These are phyloP conservation scores for Aphidius ervi DNA, from an alignment of 1,140 invertebrate species.

Conservation along the genomic window DNA sequence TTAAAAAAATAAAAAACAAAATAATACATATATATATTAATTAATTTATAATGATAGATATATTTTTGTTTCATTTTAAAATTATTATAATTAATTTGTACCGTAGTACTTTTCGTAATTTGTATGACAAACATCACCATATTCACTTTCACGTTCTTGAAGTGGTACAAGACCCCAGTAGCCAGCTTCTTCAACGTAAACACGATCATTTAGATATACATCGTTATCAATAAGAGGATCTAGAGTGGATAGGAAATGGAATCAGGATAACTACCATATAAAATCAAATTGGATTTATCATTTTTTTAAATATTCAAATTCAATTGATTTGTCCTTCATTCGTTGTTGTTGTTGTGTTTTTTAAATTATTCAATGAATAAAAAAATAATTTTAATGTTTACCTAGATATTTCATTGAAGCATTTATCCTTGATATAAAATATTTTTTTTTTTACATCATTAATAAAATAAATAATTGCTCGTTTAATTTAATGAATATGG, in stretches of 20 bases:
- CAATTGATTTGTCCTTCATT: not conserved
- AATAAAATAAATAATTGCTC: no score
- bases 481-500: no score
- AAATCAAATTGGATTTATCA: no score
- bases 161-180: slow-evolving; percentile 49
- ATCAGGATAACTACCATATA: not conserved
- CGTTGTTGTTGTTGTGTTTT: not conserved
- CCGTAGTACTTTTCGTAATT: slow-evolving; percentile 42
- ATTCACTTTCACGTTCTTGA: slow-evolving; percentile 46
- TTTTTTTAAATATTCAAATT: not conserved
- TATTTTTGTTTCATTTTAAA: not conserved
- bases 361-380: not conserved
- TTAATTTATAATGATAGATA: not conserved
- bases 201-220: slow-evolving; percentile 34
- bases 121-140: slow-evolving; percentile 34
- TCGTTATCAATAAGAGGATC: slow-evolving; percentile 30
- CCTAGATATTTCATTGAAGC: no score
- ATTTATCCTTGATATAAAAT: no score
- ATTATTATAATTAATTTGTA: slow-evolving; percentile 28
- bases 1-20: slow-evolving; percentile 24
- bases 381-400: slow-evolving; percentile 4
- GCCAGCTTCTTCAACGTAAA: slow-evolving; percentile 51
- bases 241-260: not conserved
- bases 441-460: no score
- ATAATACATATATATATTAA: not conserved